phyloP scores from a whole-genome alignment of 2,888 invertebrate species.

The Molorchus minor region DNA sequence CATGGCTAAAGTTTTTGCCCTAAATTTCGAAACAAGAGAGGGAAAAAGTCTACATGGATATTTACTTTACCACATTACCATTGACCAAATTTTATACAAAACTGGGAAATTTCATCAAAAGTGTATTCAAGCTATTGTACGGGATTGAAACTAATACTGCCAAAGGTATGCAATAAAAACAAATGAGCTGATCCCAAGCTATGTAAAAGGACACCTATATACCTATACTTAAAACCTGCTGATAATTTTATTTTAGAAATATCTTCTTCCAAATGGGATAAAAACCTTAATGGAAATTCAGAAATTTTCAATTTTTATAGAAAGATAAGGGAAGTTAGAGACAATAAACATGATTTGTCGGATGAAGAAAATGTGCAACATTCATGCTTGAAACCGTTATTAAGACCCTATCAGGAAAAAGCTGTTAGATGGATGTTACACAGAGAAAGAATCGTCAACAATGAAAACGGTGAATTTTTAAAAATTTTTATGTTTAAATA shows the following conservation, averaged over 20 bases:
- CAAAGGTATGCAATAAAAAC: slow-evolving; percentile 30
- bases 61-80: slow-evolving; percentile 52
- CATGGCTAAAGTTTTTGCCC: slow-evolving; percentile 49
- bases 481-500: too few species aligned
- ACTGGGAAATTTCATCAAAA: slow-evolving; percentile 47
- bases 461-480: slow-evolving; percentile 37
- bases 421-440: slow-evolving; percentile 77
- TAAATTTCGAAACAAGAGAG: slow-evolving; percentile 45
- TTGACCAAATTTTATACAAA: slow-evolving; percentile 48
- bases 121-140: slow-evolving; percentile 48
- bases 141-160: slow-evolving; percentile 33
- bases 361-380: slow-evolving; percentile 56
- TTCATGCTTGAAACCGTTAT: slow-evolving; percentile 63
- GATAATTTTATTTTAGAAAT: slow-evolving; percentile 5
- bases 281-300: slow-evolving; percentile 24
- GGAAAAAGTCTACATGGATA: slow-evolving; percentile 46
- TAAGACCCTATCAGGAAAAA: slow-evolving; percentile 72
- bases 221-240: too few species aligned
- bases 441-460: slow-evolving; percentile 63
- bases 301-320: slow-evolving; percentile 35
- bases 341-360: not conserved
- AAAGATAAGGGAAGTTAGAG: slow-evolving; percentile 21
- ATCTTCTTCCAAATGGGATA: slow-evolving; percentile 3
- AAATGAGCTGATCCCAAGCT: too few species aligned
- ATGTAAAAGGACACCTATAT: too few species aligned